phyloP scores from a whole-genome alignment of 2,888 invertebrate species.

The Phania funesta region DNA sequence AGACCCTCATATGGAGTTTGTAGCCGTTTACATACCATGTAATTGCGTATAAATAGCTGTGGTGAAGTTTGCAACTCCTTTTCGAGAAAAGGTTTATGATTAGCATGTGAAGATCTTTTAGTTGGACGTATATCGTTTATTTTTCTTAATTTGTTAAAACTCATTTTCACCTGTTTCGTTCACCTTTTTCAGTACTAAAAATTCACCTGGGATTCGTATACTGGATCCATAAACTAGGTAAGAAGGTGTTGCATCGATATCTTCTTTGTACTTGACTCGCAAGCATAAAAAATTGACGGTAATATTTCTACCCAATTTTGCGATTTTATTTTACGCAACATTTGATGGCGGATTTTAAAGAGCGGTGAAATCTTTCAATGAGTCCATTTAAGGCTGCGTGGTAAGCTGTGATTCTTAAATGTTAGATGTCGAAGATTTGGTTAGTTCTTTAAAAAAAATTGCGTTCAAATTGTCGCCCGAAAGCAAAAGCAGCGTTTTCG shows the following conservation, averaged over 20 bases:
- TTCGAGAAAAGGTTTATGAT: background rate
- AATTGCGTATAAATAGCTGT: slow-evolving; percentile 24
- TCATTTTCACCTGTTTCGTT: background rate
- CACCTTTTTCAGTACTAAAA: background rate
- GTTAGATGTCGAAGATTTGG: no score
- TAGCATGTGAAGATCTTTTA: slow-evolving; percentile 1
- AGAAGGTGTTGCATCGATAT: slow-evolving; percentile 18
- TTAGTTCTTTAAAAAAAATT: slow-evolving; percentile 5
- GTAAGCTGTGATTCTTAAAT: no score
- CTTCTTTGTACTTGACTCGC: background rate
- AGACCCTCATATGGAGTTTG: slow-evolving; percentile 13
- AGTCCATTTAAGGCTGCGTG: slow-evolving; percentile 8
- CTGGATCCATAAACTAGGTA: slow-evolving; percentile 3
- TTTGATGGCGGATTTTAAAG: slow-evolving; percentile 22
- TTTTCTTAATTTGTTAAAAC: slow-evolving; percentile 10
- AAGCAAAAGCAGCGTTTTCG: background rate
- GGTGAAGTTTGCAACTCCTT: background rate
- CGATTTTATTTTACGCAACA: slow-evolving; percentile 3
- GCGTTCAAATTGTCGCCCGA: slow-evolving; percentile 1
- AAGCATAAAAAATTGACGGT: background rate
- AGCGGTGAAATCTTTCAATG: background rate
- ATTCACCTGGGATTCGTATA: slow-evolving; percentile 5
- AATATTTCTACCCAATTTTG: slow-evolving; percentile 8
- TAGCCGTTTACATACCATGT: slow-evolving; percentile 16
- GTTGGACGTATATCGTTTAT: slow-evolving; percentile 12